These are phyloP conservation scores for Drosophila baimaii DNA, from an alignment of 1,140 invertebrate genomes.

Conservation along the genomic window DNA sequence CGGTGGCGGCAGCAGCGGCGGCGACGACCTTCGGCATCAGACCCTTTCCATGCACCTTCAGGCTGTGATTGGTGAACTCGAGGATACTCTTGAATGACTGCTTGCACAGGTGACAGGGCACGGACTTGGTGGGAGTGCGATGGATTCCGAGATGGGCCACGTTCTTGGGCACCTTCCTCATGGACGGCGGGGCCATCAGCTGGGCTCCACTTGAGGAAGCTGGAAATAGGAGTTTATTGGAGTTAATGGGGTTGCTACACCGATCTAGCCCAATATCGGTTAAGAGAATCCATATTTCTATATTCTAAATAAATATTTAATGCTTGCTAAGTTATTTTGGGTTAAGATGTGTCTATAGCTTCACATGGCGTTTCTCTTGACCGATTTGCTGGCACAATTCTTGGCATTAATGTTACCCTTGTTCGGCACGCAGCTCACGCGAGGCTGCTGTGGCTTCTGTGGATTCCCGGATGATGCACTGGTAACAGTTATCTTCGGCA, in stretches of 20 bases:
- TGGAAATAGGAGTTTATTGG: neutral
- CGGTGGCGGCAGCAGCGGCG: no score
- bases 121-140: constrained; percentile 72
- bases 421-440: constrained; percentile 8
- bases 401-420: constrained; percentile 20
- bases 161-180: constrained; percentile 59
- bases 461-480: neutral
- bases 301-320: neutral
- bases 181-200: constrained; percentile 54
- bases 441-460: constrained; percentile 21
- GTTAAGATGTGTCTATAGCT: neutral
- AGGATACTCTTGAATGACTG: constrained; percentile 73
- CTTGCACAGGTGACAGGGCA: constrained; percentile 75
- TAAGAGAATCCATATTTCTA: constrained; percentile 4
- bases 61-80: constrained; percentile 73
- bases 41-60: constrained; percentile 60
- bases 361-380: neutral
- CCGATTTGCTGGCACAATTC: neutral
- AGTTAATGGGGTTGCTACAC: neutral
- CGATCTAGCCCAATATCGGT: neutral
- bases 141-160: constrained; percentile 68
- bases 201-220: constrained; percentile 6
- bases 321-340: neutral
- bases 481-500: constrained; percentile 51
- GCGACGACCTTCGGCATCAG: constrained; percentile 8